A percentile compares a stretch with the other conserved stretches of the same genome.
Conservation (phyloP, 2,888 invertebrate species). For the Lasius platythorax region DNA sequence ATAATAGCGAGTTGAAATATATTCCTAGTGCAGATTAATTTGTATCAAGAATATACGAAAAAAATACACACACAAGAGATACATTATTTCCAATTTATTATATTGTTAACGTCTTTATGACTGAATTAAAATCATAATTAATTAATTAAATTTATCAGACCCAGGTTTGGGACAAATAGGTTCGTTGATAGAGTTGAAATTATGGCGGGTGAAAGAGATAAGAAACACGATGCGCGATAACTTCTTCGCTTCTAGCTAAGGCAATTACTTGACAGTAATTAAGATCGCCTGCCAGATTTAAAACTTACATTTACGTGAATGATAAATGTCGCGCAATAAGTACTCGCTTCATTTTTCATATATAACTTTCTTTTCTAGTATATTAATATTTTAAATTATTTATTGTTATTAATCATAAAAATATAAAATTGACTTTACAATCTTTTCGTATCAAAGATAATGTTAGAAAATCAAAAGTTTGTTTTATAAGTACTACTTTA, state of each 20-base stretch:
- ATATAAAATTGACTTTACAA: constrained; percentile 8
- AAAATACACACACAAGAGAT: background rate
- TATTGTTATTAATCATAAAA: background rate
- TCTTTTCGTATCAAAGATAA: background rate
- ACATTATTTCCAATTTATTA: background rate
- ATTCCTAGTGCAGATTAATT: too few species aligned
- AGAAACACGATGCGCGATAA: constrained; percentile 35
- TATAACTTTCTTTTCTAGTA: background rate
- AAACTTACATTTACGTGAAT: constrained; percentile 17
- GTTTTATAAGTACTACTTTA: background rate
- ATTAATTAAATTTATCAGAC: constrained; percentile 19
- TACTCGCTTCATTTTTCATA: background rate
- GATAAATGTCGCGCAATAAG: background rate
- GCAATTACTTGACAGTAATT: constrained; percentile 44
- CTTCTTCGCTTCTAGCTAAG: constrained; percentile 6
- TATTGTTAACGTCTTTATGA: background rate
- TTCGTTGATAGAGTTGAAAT: constrained; percentile 13
- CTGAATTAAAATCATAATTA: constrained; percentile 5
- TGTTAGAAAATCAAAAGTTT: background rate
- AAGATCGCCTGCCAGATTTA: constrained; percentile 33
- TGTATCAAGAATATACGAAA: too few species aligned
- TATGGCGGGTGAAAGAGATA: constrained; percentile 24
- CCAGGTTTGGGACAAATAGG: background rate
- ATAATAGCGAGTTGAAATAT: too few species aligned
- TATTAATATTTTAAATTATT: constrained; percentile 11